A percentile compares a stretch with the other conserved stretches of the same genome.
These are phyloP conservation scores for Rugalucina vietnamica DNA, from an alignment of 2,888 invertebrate species.

Conservation along the genomic window DNA sequence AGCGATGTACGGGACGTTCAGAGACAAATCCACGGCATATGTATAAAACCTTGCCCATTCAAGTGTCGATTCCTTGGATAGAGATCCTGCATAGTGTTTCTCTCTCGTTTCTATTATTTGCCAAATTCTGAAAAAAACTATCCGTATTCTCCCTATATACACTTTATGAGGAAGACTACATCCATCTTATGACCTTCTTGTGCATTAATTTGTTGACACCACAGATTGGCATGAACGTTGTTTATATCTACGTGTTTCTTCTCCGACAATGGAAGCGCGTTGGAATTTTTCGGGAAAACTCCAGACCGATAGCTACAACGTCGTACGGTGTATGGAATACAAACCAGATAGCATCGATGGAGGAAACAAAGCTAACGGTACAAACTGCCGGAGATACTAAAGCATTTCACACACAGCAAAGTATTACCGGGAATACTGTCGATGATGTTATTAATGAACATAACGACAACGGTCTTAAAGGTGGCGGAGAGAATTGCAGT, in stretches of 20 bases:
- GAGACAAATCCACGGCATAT: background rate
- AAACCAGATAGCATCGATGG: background rate
- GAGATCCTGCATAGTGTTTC: background rate
- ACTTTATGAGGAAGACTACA: background rate
- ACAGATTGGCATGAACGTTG: slow-evolving; percentile 1
- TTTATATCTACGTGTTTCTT: background rate
- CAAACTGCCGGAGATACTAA: no score
- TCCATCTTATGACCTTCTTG: background rate
- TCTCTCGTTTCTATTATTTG: background rate
- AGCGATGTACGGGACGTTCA: background rate
- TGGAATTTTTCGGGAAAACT: background rate
- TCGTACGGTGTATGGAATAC: background rate
- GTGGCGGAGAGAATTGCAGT: no score
- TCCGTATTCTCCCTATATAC: background rate
- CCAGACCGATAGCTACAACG: background rate
- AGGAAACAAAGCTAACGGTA: background rate
- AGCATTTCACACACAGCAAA: no score
- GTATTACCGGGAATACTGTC: no score
- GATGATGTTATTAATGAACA: no score
- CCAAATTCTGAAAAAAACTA: background rate
- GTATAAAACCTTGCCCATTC: background rate
- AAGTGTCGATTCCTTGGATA: background rate
- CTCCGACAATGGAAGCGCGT: background rate
- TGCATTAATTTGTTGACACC: background rate
- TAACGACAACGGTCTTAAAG: no score